Conservation (phyloP, 1,140 invertebrate genomes). For the Nasonia giraulti region DNA sequence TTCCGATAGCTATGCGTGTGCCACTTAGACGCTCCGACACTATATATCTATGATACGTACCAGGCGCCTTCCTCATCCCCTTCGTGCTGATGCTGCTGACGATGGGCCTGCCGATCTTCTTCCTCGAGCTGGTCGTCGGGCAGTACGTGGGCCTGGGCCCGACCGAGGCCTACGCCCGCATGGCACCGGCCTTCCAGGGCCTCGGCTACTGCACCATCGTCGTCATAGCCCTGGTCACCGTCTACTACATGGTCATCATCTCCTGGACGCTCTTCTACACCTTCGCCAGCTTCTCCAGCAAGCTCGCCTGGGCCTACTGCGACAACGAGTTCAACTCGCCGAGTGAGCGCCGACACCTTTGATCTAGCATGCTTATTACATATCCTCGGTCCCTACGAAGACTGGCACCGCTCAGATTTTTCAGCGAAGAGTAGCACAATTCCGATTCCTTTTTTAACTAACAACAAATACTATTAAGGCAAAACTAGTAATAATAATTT, state of each 20-base stretch:
- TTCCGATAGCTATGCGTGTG: not conserved
- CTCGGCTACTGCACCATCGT: slow-evolving; percentile 82
- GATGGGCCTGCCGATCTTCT: slow-evolving; percentile 88
- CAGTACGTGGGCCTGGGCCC: slow-evolving; percentile 80
- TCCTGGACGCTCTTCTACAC: slow-evolving; percentile 87
- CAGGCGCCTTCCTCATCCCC: slow-evolving; percentile 87
- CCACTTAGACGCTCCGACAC: not conserved
- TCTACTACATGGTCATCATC: slow-evolving; percentile 90
- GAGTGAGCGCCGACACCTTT: slow-evolving; percentile 69
- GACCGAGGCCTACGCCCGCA: slow-evolving; percentile 76
- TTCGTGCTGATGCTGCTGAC: slow-evolving; percentile 86
- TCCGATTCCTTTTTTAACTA: too few relatives aligned
- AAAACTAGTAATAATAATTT: too few relatives aligned
- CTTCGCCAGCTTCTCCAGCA: slow-evolving; percentile 80
- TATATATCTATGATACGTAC: not conserved
- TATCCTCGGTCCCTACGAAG: too few relatives aligned
- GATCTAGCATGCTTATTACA: too few relatives aligned
- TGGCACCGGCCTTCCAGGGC: slow-evolving; percentile 79
- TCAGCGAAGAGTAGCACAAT: too few relatives aligned
- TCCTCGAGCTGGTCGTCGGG: slow-evolving; percentile 79
- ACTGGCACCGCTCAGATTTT: not conserved
- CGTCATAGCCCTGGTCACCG: slow-evolving; percentile 85
- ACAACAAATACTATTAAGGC: too few relatives aligned
- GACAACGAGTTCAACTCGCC: slow-evolving; percentile 82
- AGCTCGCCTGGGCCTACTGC: slow-evolving; percentile 83